A percentile compares a stretch with the other conserved stretches of the same genome.
These are phyloP conservation scores for Zalophus californianus DNA, from an alignment of 2,797 vertebrate genomes.

Conservation along the genomic window DNA sequence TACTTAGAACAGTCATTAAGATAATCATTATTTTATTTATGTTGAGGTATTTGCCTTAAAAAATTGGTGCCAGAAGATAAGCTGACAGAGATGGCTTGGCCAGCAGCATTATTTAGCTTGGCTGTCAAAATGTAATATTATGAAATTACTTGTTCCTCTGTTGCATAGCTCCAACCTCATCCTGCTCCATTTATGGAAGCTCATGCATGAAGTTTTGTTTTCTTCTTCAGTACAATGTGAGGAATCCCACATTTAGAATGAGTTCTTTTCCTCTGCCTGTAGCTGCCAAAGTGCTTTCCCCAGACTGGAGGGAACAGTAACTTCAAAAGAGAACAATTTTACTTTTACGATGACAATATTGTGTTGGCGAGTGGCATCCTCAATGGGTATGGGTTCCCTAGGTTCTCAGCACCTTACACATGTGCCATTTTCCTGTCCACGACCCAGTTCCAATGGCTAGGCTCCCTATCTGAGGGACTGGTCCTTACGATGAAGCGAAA, in stretches of 20 bases:
- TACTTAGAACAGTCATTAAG: slow-evolving; percentile 38
- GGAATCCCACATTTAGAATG: neutral
- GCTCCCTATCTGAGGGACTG: neutral
- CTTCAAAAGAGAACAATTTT: neutral
- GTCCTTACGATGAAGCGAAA: neutral
- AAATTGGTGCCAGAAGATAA: slow-evolving; percentile 74
- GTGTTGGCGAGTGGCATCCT: neutral
- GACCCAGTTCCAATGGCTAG: neutral
- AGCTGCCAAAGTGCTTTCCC: neutral
- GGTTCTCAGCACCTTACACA: neutral
- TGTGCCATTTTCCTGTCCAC: neutral
- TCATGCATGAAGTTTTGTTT: neutral
- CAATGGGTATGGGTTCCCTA: neutral
- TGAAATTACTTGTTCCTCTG: slow-evolving; percentile 73
- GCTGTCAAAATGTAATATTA: slow-evolving; percentile 78
- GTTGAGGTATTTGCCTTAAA: slow-evolving; percentile 70
- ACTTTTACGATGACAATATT: neutral
- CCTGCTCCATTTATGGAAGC: neutral
- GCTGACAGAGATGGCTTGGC: slow-evolving; percentile 63
- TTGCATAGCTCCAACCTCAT: slow-evolving; percentile 29
- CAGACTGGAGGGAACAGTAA: neutral
- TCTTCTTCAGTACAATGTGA: neutral
- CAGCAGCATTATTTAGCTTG: slow-evolving; percentile 75
- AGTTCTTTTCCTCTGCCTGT: neutral
- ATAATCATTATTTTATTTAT: slow-evolving; percentile 78